Conservation (phyloP, 1,140 invertebrate species). For the Bacillus rossius region DNA sequence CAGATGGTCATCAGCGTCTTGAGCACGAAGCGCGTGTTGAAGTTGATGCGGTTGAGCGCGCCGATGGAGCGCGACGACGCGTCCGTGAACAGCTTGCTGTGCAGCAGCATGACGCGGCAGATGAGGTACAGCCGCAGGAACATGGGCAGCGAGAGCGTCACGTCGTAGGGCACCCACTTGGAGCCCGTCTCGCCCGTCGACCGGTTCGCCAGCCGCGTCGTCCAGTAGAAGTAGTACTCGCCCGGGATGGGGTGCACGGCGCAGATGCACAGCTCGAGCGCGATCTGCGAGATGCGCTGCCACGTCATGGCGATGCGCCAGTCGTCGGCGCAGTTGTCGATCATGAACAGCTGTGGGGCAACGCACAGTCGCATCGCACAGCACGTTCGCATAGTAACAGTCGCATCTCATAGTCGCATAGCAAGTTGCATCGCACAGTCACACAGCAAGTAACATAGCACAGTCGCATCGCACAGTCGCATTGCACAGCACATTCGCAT, state of each 20-base stretch:
- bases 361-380: too few species aligned
- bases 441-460: too few species aligned
- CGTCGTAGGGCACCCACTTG: conserved; percentile 88
- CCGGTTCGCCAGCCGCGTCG: conserved; percentile 90
- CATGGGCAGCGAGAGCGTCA: conserved; percentile 97
- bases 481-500: too few species aligned
- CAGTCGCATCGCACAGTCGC: too few species aligned
- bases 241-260: conserved; percentile 97
- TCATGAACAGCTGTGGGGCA: conserved; percentile 99
- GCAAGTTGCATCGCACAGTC: too few species aligned
- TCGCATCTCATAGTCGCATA: too few species aligned
- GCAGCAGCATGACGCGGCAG: conserved; percentile 97
- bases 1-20: conserved; percentile 99
- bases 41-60: conserved; percentile 98
- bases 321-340: conserved; percentile 99
- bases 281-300: conserved; percentile 90
- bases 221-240: conserved; percentile 94
- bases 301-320: conserved; percentile 99
- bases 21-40: conserved; percentile 98
- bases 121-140: conserved; percentile 98
- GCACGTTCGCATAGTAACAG: too few species aligned
- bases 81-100: conserved; percentile 98
- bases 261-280: conserved; percentile 90
- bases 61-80: conserved; percentile 85
- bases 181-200: conserved; percentile 69